Evolutionary conservation across 2,113 vertebrate genomes (phyloP).

Genomic region (Cettia cetti): DNA sequence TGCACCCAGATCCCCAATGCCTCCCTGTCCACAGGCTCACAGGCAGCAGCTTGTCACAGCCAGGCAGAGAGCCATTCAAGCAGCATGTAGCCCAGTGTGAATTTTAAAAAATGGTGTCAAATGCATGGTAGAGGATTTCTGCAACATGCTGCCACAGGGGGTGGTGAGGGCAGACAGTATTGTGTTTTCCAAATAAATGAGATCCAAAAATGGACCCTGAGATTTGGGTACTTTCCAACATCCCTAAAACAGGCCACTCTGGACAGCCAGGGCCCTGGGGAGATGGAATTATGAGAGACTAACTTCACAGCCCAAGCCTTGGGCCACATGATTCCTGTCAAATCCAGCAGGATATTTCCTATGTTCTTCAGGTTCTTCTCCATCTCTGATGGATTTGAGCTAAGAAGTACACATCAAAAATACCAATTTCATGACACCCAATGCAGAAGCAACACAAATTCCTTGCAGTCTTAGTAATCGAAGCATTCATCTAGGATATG

Average conservation of each 20-base stretch:
- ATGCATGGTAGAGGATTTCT: background rate
- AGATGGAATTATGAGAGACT: background rate
- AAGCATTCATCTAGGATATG: background rate
- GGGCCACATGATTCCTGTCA: background rate
- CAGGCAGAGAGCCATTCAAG: background rate
- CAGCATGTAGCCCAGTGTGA: rapidly evolving
- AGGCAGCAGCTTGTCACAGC: rapidly evolving
- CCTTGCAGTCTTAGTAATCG: background rate
- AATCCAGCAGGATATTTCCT: background rate
- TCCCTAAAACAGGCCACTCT: background rate
- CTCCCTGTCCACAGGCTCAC: background rate
- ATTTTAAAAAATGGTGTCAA: background rate
- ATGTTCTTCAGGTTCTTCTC: background rate
- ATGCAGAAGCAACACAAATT: background rate
- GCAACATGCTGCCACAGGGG: rapidly evolving
- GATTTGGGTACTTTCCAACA: background rate
- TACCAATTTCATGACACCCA: background rate
- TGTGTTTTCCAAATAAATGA: background rate
- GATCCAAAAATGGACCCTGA: background rate
- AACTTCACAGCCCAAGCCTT: background rate
- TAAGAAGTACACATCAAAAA: background rate
- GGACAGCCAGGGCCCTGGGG: background rate
- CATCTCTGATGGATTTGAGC: background rate
- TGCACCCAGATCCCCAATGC: rapidly evolving
- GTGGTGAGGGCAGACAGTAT: background rate